phyloP scores from a whole-genome alignment of 2,797 vertebrate species.

The Malurus leucopterus region DNA sequence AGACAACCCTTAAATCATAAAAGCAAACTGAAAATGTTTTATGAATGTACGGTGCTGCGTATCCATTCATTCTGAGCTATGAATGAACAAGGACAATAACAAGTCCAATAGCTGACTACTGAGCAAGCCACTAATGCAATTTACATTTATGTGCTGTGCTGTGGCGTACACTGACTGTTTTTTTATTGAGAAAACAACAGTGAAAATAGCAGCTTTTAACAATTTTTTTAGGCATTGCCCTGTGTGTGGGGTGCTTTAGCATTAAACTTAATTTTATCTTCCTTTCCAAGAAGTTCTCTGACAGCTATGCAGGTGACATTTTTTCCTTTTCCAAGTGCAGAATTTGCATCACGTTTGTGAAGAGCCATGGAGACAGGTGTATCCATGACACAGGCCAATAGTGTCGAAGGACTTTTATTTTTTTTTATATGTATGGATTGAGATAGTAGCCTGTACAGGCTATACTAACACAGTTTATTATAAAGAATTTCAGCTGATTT shows the following conservation, averaged over 20 bases:
- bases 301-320: background rate
- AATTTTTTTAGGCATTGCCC: background rate
- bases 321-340: background rate
- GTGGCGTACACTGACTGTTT: background rate
- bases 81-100: background rate
- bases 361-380: background rate
- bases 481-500: background rate
- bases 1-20: background rate
- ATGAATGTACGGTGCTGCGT: background rate
- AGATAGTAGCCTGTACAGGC: background rate
- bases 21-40: background rate
- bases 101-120: background rate
- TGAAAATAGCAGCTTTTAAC: background rate
- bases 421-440: background rate
- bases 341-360: background rate
- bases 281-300: background rate
- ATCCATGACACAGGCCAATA: background rate
- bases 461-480: background rate
- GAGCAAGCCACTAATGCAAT: background rate
- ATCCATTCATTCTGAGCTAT: background rate
- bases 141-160: background rate
- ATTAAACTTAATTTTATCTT: background rate
- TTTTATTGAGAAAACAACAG: background rate
- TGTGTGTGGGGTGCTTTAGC: background rate
- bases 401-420: background rate